Conservation (phyloP, 2,113 vertebrate genomes). For the Istiophorus platypterus region DNA sequence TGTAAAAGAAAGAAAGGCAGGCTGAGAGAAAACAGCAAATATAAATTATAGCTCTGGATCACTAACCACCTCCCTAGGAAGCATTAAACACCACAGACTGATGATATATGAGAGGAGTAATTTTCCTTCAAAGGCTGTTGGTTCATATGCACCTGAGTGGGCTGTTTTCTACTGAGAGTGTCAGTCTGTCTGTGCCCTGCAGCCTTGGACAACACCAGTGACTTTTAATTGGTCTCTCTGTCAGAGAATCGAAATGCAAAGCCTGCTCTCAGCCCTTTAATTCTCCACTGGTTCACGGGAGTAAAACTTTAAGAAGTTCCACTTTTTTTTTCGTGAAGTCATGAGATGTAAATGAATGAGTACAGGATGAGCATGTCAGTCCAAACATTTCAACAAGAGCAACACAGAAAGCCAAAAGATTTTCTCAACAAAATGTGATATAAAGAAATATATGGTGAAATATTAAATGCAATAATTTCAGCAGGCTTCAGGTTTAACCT, state of each 20-base stretch:
- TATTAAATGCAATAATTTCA: not conserved
- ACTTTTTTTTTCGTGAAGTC: conserved; percentile 41
- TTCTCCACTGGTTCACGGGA: conserved; percentile 63
- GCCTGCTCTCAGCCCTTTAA: conserved; percentile 62
- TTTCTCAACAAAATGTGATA: not conserved
- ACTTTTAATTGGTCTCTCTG: conserved; percentile 76
- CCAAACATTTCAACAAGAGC: conserved; percentile 9
- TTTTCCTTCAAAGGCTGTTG: conserved; percentile 50
- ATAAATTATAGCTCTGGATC: conserved; percentile 27
- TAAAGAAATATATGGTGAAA: not conserved
- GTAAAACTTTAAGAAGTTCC: conserved; percentile 55
- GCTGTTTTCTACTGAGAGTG: conserved; percentile 54
- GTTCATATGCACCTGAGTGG: conserved; percentile 56
- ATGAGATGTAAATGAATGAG: conserved; percentile 57
- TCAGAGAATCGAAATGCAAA: conserved; percentile 71
- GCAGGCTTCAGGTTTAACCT: not conserved
- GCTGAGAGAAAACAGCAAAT: conserved; percentile 14
- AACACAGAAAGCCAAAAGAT: not conserved
- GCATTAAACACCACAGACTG: conserved; percentile 22
- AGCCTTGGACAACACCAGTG: conserved; percentile 63
- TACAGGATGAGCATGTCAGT: conserved; percentile 6
- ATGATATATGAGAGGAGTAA: conserved; percentile 47
- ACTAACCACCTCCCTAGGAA: conserved; percentile 17
- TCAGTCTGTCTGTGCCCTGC: conserved; percentile 70
- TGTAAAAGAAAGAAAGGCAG: conserved; percentile 5